A percentile compares a stretch with the other conserved stretches of the same genome.
These are phyloP conservation scores for Steatocranus sp. DNA, from an alignment of 2,797 vertebrate genomes.

Conservation along the genomic window DNA sequence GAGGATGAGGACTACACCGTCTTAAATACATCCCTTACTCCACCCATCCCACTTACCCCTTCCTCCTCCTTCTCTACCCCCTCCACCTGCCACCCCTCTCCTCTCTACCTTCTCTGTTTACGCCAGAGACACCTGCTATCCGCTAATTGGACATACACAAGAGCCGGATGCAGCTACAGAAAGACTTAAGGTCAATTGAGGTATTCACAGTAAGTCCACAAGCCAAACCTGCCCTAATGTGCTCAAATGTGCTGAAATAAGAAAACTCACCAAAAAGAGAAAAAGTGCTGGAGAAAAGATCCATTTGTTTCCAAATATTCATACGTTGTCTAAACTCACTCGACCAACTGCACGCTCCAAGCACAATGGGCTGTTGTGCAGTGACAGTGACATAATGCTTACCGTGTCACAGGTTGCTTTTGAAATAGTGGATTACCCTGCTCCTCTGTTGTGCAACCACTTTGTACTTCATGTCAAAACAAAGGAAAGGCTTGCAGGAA, in stretches of 20 bases:
- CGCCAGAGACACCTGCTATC: constrained; percentile 49
- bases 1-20: constrained; percentile 22
- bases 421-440: background rate
- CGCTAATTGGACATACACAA: background rate
- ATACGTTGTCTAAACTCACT: background rate
- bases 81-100: constrained; percentile 45
- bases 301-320: background rate
- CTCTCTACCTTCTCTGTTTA: constrained; percentile 55
- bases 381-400: background rate
- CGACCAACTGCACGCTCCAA: background rate
- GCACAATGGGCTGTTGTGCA: background rate
- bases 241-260: background rate
- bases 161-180: background rate
- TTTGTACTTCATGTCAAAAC: constrained; percentile 2
- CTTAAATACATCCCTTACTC: constrained; percentile 76
- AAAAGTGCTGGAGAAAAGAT: background rate
- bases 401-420: background rate
- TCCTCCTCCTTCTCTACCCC: constrained; percentile 14
- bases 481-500: background rate
- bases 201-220: background rate
- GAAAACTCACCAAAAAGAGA: background rate
- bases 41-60: constrained; percentile 47
- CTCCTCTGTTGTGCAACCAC: background rate
- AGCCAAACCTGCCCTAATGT: background rate
- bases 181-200: constrained; percentile 1